Conservation (phyloP, 1,140 invertebrate species). For the Hetaerina americana region DNA sequence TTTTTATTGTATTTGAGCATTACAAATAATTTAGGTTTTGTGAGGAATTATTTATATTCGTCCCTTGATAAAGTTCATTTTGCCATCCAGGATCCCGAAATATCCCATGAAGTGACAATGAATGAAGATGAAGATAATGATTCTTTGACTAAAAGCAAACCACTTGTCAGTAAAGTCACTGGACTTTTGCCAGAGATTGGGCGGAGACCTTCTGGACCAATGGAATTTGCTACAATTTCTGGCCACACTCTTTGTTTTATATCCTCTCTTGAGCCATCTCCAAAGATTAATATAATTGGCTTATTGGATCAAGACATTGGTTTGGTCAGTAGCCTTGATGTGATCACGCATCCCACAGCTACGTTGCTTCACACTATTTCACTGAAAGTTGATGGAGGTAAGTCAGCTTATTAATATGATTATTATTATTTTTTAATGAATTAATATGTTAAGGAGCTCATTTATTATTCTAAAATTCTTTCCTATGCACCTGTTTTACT, state of each 20-base stretch:
- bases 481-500: too few relatives aligned
- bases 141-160: background rate
- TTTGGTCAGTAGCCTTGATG: background rate
- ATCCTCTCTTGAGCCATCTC: background rate
- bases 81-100: too few relatives aligned
- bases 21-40: too few relatives aligned
- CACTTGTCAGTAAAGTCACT: background rate
- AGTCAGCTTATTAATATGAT: too few relatives aligned
- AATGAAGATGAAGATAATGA: background rate
- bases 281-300: background rate
- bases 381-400: background rate
- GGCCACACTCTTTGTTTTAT: background rate
- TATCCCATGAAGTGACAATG: background rate
- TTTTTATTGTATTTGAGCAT: too few relatives aligned
- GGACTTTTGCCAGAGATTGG: background rate
- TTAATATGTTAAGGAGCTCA: too few relatives aligned
- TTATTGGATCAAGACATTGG: too few relatives aligned
- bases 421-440: too few relatives aligned
- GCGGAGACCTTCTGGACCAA: background rate
- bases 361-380: background rate
- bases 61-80: too few relatives aligned
- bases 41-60: too few relatives aligned
- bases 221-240: background rate
- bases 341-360: background rate
- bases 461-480: too few relatives aligned